Evolutionary conservation across 1,140 invertebrate species (phyloP).

Genomic region (Temnothorax curvispinosus): DNA sequence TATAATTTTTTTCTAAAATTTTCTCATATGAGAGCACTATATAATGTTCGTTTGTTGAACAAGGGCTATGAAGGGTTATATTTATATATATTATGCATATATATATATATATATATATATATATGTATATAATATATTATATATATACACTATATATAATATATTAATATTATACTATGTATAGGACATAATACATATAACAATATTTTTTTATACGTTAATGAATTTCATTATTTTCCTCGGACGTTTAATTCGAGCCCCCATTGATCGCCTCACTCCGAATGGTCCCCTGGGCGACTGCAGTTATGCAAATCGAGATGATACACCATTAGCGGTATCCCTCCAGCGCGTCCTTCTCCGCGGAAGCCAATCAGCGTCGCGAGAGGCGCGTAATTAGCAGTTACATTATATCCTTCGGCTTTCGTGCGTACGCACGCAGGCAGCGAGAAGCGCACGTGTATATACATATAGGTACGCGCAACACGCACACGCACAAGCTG

Average conservation of each 20-base stretch:
- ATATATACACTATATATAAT: background rate
- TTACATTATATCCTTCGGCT: slow-evolving; percentile 58
- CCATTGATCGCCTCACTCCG: background rate
- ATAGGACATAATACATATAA: background rate
- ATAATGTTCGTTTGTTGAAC: too few species aligned
- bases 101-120: too few species aligned
- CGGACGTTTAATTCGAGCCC: slow-evolving; percentile 17
- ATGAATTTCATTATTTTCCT: slow-evolving; percentile 10
- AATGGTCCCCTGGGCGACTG: slow-evolving; percentile 28
- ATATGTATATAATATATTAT: too few species aligned
- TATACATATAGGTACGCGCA: background rate
- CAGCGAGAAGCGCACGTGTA: background rate
- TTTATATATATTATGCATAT: too few species aligned
- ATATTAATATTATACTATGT: background rate
- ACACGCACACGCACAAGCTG: background rate
- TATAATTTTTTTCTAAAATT: too few species aligned
- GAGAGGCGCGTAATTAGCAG: slow-evolving; percentile 64
- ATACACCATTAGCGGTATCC: slow-evolving; percentile 55
- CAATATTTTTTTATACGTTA: background rate
- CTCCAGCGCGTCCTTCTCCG: slow-evolving; percentile 35
- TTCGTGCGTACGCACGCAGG: slow-evolving; percentile 16
- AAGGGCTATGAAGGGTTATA: too few species aligned
- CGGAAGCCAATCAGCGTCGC: slow-evolving; percentile 66
- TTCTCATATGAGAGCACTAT: too few species aligned
- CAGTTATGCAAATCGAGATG: slow-evolving; percentile 60